Evolutionary conservation across 2,888 invertebrate genomes (phyloP).

Genomic region (Calephelis perditalis): DNA sequence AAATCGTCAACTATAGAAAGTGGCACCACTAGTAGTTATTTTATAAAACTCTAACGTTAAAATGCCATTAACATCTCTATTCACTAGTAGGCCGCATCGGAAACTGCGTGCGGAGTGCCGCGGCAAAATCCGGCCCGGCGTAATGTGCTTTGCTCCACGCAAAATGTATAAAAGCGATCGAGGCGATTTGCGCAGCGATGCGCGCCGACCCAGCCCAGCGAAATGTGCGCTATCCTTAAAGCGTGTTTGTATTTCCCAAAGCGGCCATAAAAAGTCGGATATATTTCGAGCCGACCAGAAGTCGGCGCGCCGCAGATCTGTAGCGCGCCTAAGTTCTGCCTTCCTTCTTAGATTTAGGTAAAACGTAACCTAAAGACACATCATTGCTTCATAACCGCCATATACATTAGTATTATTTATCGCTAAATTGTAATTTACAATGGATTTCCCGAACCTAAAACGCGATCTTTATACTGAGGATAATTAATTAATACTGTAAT

Average conservation of each 20-base stretch:
- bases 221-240: too few species aligned
- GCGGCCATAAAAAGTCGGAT: conserved; percentile 15
- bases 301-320: conserved; percentile 16
- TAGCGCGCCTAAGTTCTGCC: not conserved
- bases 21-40: too few species aligned
- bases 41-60: too few species aligned
- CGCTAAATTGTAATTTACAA: not conserved
- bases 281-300: conserved; percentile 14
- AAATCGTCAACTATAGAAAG: too few species aligned
- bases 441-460: not conserved
- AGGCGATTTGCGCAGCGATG: too few species aligned
- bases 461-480: not conserved
- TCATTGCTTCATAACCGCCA: conserved; percentile 15
- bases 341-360: conserved; percentile 17
- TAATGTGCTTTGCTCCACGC: too few species aligned
- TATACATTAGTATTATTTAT: conserved; percentile 2
- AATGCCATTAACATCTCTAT: too few species aligned
- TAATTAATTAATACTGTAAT: not conserved
- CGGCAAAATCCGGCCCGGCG: too few species aligned
- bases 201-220: too few species aligned
- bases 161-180: too few species aligned
- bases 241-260: conserved; percentile 15
- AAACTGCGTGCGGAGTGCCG: too few species aligned
- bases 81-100: too few species aligned
- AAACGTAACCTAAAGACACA: conserved; percentile 9